These are phyloP conservation scores for Oryctes rhinoceros DNA, from an alignment of 1,140 invertebrate species.

Conservation along the genomic window DNA sequence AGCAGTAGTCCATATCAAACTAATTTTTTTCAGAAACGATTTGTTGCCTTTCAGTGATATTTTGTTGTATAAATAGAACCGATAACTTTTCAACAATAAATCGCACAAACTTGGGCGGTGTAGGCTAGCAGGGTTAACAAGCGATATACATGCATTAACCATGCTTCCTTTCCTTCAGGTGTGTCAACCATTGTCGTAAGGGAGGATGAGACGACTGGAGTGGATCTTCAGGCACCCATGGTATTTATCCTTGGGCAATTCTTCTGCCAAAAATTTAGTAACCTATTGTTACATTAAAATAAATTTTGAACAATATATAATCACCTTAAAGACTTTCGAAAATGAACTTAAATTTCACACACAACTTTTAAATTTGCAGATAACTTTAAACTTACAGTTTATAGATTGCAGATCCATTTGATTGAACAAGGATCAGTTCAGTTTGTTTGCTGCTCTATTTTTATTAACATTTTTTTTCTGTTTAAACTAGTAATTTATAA, in stretches of 20 bases:
- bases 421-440: conserved; percentile 56
- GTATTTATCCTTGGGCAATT: conserved; percentile 71
- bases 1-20: conserved; percentile 39
- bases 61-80: conserved; percentile 30
- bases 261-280: conserved; percentile 63
- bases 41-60: conserved; percentile 40
- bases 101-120: conserved; percentile 47
- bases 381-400: conserved; percentile 57
- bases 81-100: conserved; percentile 36
- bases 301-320: conserved; percentile 35
- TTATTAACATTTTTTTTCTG: conserved; percentile 45
- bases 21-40: conserved; percentile 40
- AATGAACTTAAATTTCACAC: conserved; percentile 40
- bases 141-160: conserved; percentile 59
- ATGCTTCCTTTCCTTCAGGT: conserved; percentile 63
- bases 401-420: conserved; percentile 59
- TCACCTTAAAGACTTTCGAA: conserved; percentile 40
- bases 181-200: conserved; percentile 52
- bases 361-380: conserved; percentile 52
- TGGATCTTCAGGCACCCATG: conserved; percentile 67
- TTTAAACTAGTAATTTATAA: conserved; percentile 47
- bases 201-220: conserved; percentile 50
- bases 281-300: conserved; percentile 49
- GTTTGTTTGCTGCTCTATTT: conserved; percentile 51
- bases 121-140: conserved; percentile 60